These are phyloP conservation scores for Clamator glandarius DNA, from an alignment of 2,797 vertebrate genomes.

Conservation along the genomic window DNA sequence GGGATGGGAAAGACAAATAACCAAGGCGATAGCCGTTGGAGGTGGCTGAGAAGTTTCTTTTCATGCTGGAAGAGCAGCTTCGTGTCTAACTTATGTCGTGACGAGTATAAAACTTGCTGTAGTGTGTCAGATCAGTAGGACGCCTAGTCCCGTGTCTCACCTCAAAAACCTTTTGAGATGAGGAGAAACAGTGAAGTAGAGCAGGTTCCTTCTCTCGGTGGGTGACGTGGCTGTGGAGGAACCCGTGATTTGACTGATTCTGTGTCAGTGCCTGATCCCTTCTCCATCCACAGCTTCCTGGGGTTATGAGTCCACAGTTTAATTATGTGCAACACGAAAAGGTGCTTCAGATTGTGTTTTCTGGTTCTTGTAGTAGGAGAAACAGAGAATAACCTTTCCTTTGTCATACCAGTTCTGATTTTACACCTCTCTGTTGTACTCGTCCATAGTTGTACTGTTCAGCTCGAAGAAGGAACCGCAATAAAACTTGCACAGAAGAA, in stretches of 20 bases:
- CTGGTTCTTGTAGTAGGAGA: neutral
- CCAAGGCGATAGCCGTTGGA: accelerated
- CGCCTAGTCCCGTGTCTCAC: neutral
- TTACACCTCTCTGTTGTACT: neutral
- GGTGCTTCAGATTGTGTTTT: neutral
- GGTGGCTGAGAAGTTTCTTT: neutral
- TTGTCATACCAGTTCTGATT: neutral
- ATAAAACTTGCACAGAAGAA: neutral
- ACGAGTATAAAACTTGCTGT: neutral
- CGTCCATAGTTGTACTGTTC: accelerated
- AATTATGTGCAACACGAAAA: neutral
- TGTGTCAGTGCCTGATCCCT: neutral
- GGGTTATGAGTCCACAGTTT: neutral
- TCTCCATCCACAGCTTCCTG: neutral
- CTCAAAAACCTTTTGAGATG: neutral
- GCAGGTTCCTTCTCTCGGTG: accelerated
- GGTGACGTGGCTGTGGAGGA: accelerated
- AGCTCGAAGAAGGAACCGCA: neutral
- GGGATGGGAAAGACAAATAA: neutral
- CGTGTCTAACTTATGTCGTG: neutral
- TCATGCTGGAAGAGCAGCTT: neutral
- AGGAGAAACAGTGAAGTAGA: neutral
- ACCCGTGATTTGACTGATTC: neutral
- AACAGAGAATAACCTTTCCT: neutral
- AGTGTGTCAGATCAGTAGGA: neutral